phyloP scores from a whole-genome alignment of 2,797 vertebrate species.

The Sebastes itinus region DNA sequence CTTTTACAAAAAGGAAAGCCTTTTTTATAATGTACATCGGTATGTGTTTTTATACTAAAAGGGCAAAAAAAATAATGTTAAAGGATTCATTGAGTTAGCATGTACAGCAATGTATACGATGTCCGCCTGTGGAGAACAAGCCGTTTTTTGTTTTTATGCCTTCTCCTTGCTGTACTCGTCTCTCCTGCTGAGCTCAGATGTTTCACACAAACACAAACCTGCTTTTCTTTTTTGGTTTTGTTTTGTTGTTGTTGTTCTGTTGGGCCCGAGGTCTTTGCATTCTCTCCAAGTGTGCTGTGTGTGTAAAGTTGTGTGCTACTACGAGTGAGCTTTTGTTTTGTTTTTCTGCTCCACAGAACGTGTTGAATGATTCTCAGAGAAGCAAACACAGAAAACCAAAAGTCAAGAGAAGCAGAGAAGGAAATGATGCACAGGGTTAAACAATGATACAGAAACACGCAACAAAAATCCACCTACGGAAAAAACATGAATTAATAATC shows the following conservation, averaged over 20 bases:
- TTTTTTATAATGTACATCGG: conserved; percentile 59
- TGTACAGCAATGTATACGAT: conserved; percentile 47
- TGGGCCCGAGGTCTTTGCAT: conserved; percentile 70
- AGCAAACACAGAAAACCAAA: conserved; percentile 32
- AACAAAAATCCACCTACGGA: background rate
- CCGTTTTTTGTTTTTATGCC: conserved; percentile 27
- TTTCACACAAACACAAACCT: conserved; percentile 32
- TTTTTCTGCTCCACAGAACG: conserved; percentile 53
- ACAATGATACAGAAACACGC: background rate
- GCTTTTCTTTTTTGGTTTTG: background rate
- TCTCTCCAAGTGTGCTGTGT: conserved; percentile 58
- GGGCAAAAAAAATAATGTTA: conserved; percentile 20
- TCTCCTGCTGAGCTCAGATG: conserved; percentile 47
- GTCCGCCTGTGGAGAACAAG: conserved; percentile 52
- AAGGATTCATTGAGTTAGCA: conserved; percentile 48
- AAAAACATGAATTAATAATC: background rate
- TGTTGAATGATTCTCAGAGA: conserved; percentile 42
- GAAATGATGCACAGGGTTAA: background rate
- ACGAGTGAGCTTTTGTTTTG: conserved; percentile 49
- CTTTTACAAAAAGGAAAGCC: conserved; percentile 45
- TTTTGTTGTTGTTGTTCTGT: background rate
- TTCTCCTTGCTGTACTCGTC: conserved; percentile 24
- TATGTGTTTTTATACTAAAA: conserved; percentile 65
- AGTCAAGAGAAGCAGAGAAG: conserved; percentile 1
- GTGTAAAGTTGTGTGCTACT: conserved; percentile 57